These are phyloP conservation scores for Zaprionus taronus DNA, from an alignment of 1,140 invertebrate species.

Conservation along the genomic window DNA sequence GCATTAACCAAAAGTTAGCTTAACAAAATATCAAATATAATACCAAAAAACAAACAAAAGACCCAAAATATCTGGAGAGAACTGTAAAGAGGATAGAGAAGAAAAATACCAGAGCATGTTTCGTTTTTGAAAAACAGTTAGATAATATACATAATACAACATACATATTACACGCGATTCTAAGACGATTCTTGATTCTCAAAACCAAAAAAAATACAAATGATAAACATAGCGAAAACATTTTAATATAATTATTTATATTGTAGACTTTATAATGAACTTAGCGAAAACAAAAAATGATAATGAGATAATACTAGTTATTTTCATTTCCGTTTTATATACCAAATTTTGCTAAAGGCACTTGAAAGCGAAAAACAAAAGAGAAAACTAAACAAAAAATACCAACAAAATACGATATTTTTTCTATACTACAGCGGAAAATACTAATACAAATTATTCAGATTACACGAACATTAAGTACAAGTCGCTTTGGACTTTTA, in stretches of 20 bases:
- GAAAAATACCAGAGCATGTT: neutral
- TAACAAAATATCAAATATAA: slow-evolving; percentile 66
- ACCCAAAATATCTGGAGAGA: neutral
- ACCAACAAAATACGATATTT: slow-evolving; percentile 62
- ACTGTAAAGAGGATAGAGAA: slow-evolving; percentile 19
- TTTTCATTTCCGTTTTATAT: slow-evolving; percentile 70
- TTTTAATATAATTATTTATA: slow-evolving; percentile 30
- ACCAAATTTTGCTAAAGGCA: slow-evolving; percentile 59
- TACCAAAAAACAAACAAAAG: slow-evolving; percentile 30
- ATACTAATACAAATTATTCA: slow-evolving; percentile 40
- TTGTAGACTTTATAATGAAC: slow-evolving; percentile 30
- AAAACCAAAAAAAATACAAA: slow-evolving; percentile 15
- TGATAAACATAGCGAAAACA: slow-evolving; percentile 33
- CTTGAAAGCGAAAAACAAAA: slow-evolving; percentile 46
- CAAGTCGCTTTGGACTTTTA: slow-evolving; percentile 70
- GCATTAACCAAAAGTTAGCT: slow-evolving; percentile 73
- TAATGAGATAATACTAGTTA: slow-evolving; percentile 20
- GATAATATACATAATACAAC: neutral
- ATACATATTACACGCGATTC: slow-evolving; percentile 3
- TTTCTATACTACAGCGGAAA: slow-evolving; percentile 70
- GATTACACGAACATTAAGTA: slow-evolving; percentile 45
- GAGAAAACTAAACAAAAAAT: slow-evolving; percentile 10
- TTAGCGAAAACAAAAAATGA: slow-evolving; percentile 19
- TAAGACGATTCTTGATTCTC: slow-evolving; percentile 31
- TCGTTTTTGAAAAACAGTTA: slow-evolving; percentile 2